phyloP scores from a whole-genome alignment of 2,888 invertebrate genomes.

The Pseudococcus jackbeardsleyi region DNA sequence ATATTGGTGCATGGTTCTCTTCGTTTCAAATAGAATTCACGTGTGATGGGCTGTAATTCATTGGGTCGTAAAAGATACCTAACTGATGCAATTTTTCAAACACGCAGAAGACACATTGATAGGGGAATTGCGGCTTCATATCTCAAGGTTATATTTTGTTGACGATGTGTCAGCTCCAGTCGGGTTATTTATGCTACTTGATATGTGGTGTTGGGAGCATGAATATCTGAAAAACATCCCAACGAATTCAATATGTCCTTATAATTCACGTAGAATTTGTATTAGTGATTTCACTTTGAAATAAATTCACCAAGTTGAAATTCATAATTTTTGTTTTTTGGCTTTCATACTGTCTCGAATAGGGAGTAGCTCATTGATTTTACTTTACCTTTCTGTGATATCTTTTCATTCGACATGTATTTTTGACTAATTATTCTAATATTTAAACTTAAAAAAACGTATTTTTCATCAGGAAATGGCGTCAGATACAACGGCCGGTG shows the following conservation, averaged over 20 bases:
- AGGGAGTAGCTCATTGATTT: neutral
- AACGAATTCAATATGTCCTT: neutral
- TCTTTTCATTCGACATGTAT: neutral
- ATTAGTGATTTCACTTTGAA: neutral
- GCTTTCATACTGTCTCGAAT: neutral
- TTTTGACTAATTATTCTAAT: neutral
- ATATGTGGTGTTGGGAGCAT: neutral
- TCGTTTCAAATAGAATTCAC: neutral
- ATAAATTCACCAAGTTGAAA: neutral
- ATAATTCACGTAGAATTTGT: neutral
- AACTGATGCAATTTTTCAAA: neutral
- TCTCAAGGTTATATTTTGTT: conserved; percentile 30
- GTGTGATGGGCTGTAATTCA: neutral
- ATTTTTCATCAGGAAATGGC: conserved; percentile 25
- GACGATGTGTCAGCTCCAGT: neutral
- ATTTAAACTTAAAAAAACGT: neutral
- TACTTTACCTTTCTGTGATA: neutral
- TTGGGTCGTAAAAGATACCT: neutral
- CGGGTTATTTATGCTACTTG: neutral
- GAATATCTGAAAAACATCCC: neutral
- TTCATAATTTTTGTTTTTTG: conserved; percentile 4
- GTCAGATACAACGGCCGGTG: neutral
- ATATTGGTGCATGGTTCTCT: neutral
- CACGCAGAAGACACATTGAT: neutral
- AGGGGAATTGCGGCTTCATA: neutral